phyloP scores from a whole-genome alignment of 2,888 invertebrate species.

The Sclerodermus sp. region DNA sequence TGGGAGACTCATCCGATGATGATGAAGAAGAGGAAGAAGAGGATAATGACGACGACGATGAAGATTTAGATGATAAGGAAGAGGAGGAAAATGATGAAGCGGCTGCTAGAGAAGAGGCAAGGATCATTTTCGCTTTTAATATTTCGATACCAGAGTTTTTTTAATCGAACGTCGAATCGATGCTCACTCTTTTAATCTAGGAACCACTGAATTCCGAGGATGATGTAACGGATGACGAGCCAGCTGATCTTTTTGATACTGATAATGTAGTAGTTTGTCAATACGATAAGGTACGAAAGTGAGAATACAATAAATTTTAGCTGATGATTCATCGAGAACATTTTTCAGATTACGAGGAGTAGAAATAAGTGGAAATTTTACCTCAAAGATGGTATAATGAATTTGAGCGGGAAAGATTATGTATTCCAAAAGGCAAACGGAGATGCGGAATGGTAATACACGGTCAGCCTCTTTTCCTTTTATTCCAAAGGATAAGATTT shows the following conservation, averaged over 20 bases:
- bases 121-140: background rate
- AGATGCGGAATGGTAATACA: constrained; percentile 94
- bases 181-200: constrained; percentile 61
- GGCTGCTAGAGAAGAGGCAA: constrained; percentile 52
- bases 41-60: constrained; percentile 59
- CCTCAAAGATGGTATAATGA: constrained; percentile 99
- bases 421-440: constrained; percentile 99
- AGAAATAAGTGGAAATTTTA: constrained; percentile 99
- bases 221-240: constrained; percentile 96
- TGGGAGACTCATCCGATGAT: constrained; percentile 72
- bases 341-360: constrained; percentile 86
- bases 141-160: background rate
- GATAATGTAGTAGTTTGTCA: constrained; percentile 99
- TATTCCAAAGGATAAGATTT: no score
- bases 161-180: no score
- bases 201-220: constrained; percentile 96
- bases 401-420: constrained; percentile 95
- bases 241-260: constrained; percentile 94
- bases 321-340: background rate
- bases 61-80: constrained; percentile 58
- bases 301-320: background rate
- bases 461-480: no score
- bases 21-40: constrained; percentile 76
- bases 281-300: constrained; percentile 84
- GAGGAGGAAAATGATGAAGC: constrained; percentile 57